Evolutionary conservation across 2,888 invertebrate genomes (phyloP), one percentile per base, ranked within the genome.

Genomic region (Noctuana brunneofusca): DNA sequence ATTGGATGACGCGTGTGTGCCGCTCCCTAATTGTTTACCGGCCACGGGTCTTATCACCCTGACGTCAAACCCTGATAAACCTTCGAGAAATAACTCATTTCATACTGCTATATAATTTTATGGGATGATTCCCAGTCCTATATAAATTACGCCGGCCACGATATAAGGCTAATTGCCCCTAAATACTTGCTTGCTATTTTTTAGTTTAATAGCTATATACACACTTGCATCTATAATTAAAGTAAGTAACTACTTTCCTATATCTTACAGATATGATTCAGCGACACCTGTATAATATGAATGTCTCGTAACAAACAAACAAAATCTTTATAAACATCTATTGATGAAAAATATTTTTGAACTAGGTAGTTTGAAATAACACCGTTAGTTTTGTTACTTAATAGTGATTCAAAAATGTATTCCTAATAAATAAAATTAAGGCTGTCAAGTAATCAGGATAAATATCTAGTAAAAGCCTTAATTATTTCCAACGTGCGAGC

Each of bases 1-100:
- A 83, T 83, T 81, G 80, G 75, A 80, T 87, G 87, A 86, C 85
- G 84, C 83, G 80, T 81, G 80, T 80, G 81, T 79, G 81, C 81
- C 86, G 80, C 84, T 80, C 87, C 86, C 83, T 72, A 69, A 68
- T 74, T 81, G 78, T 84, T 81, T 78, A 70, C 77, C 64, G 67
- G 70, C 69, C 65, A 71, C 54, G 18, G 55, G 71, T 65, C 67
- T 66, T 71, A 72, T 72, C 78, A 73, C 71, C 78, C 80, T 84
- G 81, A 86, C 83, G 83, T 84, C 80, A 84, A 79, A 72, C 68
- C 72, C 75, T 69, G 77, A 79, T 81, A 76, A 76, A 80, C 70
- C 73, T 27, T 32, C 49, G 50, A 49, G 41, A 56, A 56, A 30
- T 53, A 60, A 50, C 32, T 43, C 58, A 48, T 24, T 48, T 52